Conservation (phyloP, 2,113 vertebrate species). For the Phyllopteryx taeniolatus region DNA sequence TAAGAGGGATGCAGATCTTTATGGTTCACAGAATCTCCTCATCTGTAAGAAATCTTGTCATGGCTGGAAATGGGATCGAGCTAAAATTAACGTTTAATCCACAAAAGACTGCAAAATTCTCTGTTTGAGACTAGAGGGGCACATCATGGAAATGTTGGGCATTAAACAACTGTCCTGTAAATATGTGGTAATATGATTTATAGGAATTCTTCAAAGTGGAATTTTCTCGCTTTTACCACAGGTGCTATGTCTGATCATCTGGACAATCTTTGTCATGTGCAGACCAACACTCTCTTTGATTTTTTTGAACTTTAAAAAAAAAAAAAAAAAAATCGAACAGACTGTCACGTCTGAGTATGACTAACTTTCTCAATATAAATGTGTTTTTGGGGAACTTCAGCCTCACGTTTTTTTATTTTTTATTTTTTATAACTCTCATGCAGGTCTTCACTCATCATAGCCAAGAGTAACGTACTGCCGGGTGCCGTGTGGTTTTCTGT, state of each 20-base stretch:
- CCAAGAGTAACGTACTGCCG: constrained; percentile 43
- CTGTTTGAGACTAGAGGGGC: no score
- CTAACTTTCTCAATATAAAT: background rate
- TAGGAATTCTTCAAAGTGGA: constrained; percentile 17
- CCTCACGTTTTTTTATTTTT: background rate
- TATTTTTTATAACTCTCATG: constrained; percentile 16
- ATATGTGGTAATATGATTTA: background rate
- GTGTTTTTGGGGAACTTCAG: constrained; percentile 9
- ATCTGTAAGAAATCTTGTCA: constrained; percentile 52
- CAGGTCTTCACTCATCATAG: constrained; percentile 26
- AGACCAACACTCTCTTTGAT: background rate
- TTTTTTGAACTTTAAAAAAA: background rate
- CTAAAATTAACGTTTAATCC: background rate
- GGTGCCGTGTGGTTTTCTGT: constrained; percentile 40
- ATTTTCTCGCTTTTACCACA: constrained; percentile 15
- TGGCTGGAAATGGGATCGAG: constrained; percentile 29
- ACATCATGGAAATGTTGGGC: background rate
- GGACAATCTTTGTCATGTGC: constrained; percentile 21
- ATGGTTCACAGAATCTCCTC: constrained; percentile 41
- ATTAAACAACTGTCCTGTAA: constrained; percentile 2
- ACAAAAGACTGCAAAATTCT: background rate
- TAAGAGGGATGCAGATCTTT: constrained; percentile 32
- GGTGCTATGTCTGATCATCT: background rate
- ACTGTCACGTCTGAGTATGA: background rate
- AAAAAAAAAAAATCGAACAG: background rate